Evolutionary conservation across 2,113 vertebrate species (phyloP).

Genomic region (Leucopternis melanops): DNA sequence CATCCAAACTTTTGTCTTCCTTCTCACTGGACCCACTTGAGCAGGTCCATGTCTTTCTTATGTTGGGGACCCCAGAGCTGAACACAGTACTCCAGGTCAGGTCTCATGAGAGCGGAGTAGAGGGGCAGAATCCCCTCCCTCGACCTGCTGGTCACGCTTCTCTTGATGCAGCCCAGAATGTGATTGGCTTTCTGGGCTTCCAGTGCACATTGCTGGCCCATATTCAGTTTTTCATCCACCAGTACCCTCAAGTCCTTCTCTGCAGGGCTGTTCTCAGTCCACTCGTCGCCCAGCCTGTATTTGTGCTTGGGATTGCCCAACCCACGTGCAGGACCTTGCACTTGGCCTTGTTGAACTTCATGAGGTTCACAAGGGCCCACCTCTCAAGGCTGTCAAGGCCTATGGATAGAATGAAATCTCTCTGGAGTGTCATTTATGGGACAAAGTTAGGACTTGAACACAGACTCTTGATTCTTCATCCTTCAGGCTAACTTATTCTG

Average conservation of each 20-base stretch:
- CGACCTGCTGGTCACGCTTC: fast-evolving
- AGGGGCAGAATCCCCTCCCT: background rate
- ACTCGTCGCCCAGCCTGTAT: background rate
- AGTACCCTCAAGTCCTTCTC: background rate
- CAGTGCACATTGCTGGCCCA: fast-evolving
- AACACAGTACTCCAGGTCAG: background rate
- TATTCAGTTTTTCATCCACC: background rate
- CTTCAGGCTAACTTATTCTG: background rate
- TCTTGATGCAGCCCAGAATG: background rate
- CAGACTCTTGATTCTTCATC: background rate
- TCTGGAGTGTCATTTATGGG: background rate
- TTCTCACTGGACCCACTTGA: fast-evolving
- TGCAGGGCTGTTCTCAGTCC: background rate
- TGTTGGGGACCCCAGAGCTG: background rate
- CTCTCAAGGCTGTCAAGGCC: background rate
- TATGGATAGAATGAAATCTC: background rate
- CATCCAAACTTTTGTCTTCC: too few relatives aligned
- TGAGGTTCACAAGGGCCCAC: background rate
- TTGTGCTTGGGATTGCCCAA: too few relatives aligned
- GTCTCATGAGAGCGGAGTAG: fast-evolving
- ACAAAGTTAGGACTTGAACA: background rate
- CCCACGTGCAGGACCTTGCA: too few relatives aligned
- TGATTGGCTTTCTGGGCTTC: background rate
- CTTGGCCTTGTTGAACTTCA: background rate
- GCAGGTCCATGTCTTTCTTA: background rate